Base-by-base conservation (phyloP, 2,797 vertebrate species). In the Gouania willdenowi region DNA sequence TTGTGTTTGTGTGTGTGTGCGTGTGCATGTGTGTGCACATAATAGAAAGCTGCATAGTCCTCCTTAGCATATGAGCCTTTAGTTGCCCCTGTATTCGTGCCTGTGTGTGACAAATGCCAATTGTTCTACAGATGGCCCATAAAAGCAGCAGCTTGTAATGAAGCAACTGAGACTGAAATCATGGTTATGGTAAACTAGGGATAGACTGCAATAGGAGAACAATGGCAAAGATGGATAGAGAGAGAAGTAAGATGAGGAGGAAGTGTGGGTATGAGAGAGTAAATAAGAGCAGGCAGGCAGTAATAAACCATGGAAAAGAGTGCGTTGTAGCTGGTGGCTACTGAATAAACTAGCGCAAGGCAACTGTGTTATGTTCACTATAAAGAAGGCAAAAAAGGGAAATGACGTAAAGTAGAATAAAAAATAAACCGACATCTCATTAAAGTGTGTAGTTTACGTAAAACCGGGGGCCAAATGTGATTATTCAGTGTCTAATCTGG, bases 111-210 rank as follows among this genome's bases (percentile, higher is more conserved):
- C 64, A 55, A 66, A 82, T 76, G 78, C 70, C 71, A 67, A 79
- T 76, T 68, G 62, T 65, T 49, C 75, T 76, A 65, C 80, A 85
- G 82, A 83, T 85, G 80, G 81, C 50, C 81, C 64, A 81, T 85
- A 83, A 83, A 84, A 79, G 59, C 71, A 80, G 77, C 80, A 73
- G 79, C 73, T 83, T 83, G 79, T 81, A 82, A 83, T 82, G 79
- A 82, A 83, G 79, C 81, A 71, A 75, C 73, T 79, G 79, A 81
- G 82, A 78, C 75, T 56, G 55, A 75, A 81, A 85, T 85, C 73
- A 83, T 77, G 66, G 81, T 82, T 85, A 82, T 81, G 71, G 77
- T 70, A 53, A 79, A 75, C 75, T 49, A 32, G 71, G 76, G 76
- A 79, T 55, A 58, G 52, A 42, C 35, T 19, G 32, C 47, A 41